Evolutionary conservation across 2,888 invertebrate species (phyloP), one percentile per base, ranked within the genome.

Genomic region (Ethmia dodecea): DNA sequence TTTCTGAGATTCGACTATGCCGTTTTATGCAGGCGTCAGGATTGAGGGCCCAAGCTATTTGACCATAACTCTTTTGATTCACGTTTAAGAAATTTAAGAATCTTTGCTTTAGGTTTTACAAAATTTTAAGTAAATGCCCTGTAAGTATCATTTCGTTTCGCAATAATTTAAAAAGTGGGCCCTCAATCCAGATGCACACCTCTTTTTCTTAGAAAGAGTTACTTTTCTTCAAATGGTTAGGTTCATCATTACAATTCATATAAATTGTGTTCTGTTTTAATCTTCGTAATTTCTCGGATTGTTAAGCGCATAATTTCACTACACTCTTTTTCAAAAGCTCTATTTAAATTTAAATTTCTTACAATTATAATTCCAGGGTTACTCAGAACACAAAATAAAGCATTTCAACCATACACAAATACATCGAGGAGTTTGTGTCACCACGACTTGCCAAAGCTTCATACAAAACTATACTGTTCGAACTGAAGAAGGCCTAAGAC

Each of bases 351-450:
- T 6, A 25, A 6, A n/a, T 9, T 25, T 10, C 11, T 4, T 5
- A 11, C 4, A 12, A 26, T 10, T 11, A 26, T 11, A 5, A 26
- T 69, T 65, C 28, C 64, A 84, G 83, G 69, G 49, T 36, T 83
- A 80, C 43, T 80, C 83, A 36, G 69, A 60, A 0, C 41, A 74
- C 37, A 69, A 42, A 40, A 35, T 60, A 8, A 81, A 81, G 46
- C 83, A 84, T 45, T 84, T 60, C 47, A 78, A 84, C 39, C 78
- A 81, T 45, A 71, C 79, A 32, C 63, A 70, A 50, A 62, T 84
- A 52, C 81, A 84, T 33, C 57, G 80, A 54, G 83, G 69, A 1
- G 54, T 81, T 0, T 84, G 84, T 45, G 60, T 79, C 1, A 70
- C 69, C 5, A 52, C 35, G 11, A 61, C 66, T 4, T 84, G 83